These are phyloP conservation scores for Dryococelus australis DNA, from an alignment of 2,888 invertebrate genomes.

Conservation along the genomic window DNA sequence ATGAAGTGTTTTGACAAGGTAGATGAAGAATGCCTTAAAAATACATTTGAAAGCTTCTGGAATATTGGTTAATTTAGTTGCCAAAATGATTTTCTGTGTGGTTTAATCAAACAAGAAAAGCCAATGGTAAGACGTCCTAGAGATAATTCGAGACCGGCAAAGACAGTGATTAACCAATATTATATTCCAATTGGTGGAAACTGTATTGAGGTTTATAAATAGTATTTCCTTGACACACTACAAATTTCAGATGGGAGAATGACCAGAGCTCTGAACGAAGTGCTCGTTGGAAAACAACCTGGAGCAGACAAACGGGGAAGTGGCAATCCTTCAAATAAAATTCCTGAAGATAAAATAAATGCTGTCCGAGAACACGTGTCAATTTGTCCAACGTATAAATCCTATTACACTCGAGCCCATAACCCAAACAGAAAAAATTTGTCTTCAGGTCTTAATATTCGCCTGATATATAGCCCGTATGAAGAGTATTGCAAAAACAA, in stretches of 20 bases:
- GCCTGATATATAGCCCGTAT: background rate
- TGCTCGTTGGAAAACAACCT: conserved; percentile 4
- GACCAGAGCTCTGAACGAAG: conserved; percentile 18
- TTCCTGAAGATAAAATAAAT: background rate
- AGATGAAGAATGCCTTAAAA: background rate
- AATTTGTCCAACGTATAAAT: conserved; percentile 21
- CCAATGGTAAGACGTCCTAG: background rate
- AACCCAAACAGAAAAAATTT: conserved; percentile 31
- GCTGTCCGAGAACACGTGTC: conserved; percentile 13
- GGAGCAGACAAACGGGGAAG: conserved; percentile 26
- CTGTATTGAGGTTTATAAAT: conserved; percentile 19
- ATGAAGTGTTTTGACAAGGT: conserved; percentile 18
- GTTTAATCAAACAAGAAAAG: conserved; percentile 25
- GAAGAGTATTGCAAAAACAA: conserved; percentile 1
- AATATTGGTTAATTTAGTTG: background rate
- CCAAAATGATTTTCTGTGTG: conserved; percentile 27
- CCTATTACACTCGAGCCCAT: conserved; percentile 27
- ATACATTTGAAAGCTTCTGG: conserved; percentile 23
- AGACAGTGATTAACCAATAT: conserved; percentile 24
- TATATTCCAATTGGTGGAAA: background rate
- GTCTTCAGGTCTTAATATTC: conserved; percentile 28
- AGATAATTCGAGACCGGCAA: background rate
- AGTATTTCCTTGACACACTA: conserved; percentile 27
- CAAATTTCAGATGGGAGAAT: conserved; percentile 31
- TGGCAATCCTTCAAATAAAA: conserved; percentile 19